Base-by-base conservation (phyloP, 1,140 invertebrate genomes). In the Hyles vespertilio region DNA sequence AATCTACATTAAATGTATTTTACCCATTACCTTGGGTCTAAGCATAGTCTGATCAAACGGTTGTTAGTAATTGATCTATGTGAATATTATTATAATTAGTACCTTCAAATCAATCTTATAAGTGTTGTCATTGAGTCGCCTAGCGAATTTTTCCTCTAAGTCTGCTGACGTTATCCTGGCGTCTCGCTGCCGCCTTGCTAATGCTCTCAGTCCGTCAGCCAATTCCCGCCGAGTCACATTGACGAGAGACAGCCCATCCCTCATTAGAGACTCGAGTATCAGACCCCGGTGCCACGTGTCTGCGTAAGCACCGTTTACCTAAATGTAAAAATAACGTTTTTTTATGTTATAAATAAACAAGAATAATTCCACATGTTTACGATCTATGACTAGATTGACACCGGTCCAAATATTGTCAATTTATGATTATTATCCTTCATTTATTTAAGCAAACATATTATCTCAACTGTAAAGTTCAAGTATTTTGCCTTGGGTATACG, bases 301-400 rank as follows among this genome's bases (percentile, higher is more conserved):
- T 34, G 89, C 84, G 69, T 91, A 91, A 67, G 92, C 90, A 59
- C 91, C 91, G 65, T 85, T 89, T 40, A 91, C 87, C 91, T 92
- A 60, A 52, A 62, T 22, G 22, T 22, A 22, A 22, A 22, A 22
- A 22, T 22, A 22, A 1, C 2, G 0, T 22, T 22, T 22, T 22
- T 22, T 22, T 22, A 22, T 22, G 22, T 22, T 22, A 22, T 22
- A 22, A 22, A 22, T 22, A 22, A 22, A 22, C 22, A 22, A 22
- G 22, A 22, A 22, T 22, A 22, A 22, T 22, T 22, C 22, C 22
- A 22, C 22, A 22, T 22, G 22, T 22, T 22, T 22, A 22, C 22
- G 22, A 22, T 22, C 22, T 22, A 22, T 22, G 22, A 22, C 22
- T 22, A 22, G 22, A 22, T 22, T 22, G 0, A 22, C 22, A 22